phyloP scores from a whole-genome alignment of 2,797 vertebrate genomes.

The Peromyscus aztecus region DNA sequence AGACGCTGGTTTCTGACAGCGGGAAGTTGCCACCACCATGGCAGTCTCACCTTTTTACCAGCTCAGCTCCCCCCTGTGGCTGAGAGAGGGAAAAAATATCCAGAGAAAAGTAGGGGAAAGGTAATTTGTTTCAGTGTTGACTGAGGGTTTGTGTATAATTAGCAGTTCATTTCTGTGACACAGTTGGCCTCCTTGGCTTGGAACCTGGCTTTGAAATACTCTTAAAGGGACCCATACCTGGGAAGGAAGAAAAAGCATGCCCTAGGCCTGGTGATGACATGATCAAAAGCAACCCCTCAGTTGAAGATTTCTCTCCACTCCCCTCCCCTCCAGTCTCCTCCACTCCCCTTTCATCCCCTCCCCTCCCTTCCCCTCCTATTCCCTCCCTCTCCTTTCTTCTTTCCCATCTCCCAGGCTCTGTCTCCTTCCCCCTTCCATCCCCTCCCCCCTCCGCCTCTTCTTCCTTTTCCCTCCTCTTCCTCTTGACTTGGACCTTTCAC shows the following conservation, averaged over 20 bases:
- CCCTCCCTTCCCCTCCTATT: fast-evolving
- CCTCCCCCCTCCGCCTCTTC: no score
- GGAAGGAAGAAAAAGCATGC: background rate
- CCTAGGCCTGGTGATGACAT: background rate
- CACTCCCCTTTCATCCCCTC: background rate
- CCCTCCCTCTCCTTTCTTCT: background rate
- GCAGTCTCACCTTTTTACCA: background rate
- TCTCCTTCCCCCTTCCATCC: background rate
- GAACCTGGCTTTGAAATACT: constrained; percentile 51
- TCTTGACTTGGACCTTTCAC: background rate
- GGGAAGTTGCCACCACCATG: fast-evolving
- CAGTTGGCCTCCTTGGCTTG: constrained; percentile 44
- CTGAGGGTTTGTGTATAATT: constrained; percentile 55
- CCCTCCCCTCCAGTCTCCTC: background rate
- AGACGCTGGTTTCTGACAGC: fast-evolving
- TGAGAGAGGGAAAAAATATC: background rate
- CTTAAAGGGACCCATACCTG: constrained; percentile 38
- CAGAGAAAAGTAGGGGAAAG: background rate
- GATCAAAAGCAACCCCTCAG: background rate
- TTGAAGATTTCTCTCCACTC: background rate
- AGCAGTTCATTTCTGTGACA: constrained; percentile 62
- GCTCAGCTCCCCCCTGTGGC: background rate
- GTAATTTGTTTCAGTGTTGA: constrained; percentile 59
- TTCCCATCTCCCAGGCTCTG: no score
- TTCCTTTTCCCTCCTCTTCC: no score